Percentiles rank a stretch among this genome's conserved stretches.
Evolutionary conservation across 2,113 vertebrate genomes (phyloP).

Genomic region (Neotoma lepida): DNA sequence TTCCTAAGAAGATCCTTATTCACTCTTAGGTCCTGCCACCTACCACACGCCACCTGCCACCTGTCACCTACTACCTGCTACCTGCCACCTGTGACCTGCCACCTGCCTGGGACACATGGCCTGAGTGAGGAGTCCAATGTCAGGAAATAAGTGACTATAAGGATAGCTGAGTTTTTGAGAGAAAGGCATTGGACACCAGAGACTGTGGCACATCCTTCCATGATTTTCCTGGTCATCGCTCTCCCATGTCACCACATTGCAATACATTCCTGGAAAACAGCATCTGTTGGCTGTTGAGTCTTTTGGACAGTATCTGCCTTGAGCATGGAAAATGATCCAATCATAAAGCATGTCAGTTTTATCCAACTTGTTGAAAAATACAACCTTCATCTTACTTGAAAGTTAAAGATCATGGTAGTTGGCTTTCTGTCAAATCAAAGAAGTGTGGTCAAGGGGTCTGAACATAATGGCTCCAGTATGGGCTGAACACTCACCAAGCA

Average conservation of each 20-base stretch:
- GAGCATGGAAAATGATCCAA: neutral
- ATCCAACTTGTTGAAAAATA: neutral
- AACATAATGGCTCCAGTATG: neutral
- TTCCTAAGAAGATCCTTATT: neutral
- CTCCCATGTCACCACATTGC: neutral
- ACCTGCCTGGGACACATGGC: neutral
- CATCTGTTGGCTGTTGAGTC: neutral
- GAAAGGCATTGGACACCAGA: neutral
- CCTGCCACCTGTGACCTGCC: no score
- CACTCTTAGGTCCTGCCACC: neutral
- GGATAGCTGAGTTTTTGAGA: neutral
- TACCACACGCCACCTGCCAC: no score
- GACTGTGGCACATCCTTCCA: neutral
- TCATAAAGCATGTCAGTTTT: neutral
- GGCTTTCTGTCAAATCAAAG: neutral
- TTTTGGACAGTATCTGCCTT: neutral
- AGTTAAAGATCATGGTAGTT: neutral
- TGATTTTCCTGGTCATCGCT: neutral
- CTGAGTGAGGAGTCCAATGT: neutral
- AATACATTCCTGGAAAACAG: neutral
- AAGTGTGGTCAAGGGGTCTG: neutral
- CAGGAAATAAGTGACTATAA: neutral
- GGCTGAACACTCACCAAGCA: neutral
- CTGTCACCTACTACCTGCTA: no score
- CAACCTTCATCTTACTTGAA: neutral